A percentile compares a stretch with the other conserved stretches of the same genome.
Conservation (phyloP, 2,888 invertebrate species). For the Tipula lateralis region DNA sequence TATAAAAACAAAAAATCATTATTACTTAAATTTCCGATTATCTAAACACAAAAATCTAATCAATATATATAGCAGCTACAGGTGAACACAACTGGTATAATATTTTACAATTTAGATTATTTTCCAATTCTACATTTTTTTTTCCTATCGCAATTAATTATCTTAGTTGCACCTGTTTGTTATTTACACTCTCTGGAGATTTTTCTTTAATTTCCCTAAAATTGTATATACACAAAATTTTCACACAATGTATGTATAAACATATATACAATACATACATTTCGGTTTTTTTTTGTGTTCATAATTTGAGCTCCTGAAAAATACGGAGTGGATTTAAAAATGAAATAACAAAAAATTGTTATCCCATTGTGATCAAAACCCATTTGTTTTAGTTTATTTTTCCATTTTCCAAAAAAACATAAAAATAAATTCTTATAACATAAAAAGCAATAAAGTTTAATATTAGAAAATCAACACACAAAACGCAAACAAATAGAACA, state of each 20-base stretch:
- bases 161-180: conserved; percentile 19
- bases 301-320: not conserved
- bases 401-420: not conserved
- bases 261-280: not conserved
- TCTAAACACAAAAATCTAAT: not conserved
- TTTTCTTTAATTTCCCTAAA: conserved; percentile 9
- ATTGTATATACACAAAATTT: not conserved
- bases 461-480: not conserved
- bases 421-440: not conserved
- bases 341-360: not conserved
- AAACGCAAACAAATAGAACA: not conserved
- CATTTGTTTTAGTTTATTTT: conserved; percentile 11
- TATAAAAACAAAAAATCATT: not conserved
- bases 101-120: not conserved
- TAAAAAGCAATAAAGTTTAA: not conserved
- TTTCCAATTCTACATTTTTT: not conserved
- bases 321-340: conserved; percentile 1
- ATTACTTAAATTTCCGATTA: not conserved
- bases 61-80: not conserved
- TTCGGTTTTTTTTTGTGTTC: not conserved
- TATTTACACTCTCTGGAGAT: not conserved
- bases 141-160: not conserved
- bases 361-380: conserved; percentile 13
- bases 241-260: not conserved
- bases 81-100: not conserved